A percentile compares a stretch with the other conserved stretches of the same genome.
Evolutionary conservation across 2,797 vertebrate species (phyloP).

Genomic region (Aplochiton taeniatus): DNA sequence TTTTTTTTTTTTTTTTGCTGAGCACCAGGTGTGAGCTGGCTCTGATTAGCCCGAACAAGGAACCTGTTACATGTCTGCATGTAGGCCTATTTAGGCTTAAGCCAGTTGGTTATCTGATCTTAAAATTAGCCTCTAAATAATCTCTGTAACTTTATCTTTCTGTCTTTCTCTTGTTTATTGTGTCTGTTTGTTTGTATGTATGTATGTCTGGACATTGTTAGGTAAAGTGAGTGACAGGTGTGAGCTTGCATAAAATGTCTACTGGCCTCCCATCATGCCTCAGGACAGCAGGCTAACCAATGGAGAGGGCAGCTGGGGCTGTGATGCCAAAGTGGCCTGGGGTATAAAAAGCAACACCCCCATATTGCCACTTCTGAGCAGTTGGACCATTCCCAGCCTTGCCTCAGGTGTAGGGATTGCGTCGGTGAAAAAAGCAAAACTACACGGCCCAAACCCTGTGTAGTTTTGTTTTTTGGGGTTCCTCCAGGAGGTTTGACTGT

Average conservation of each 20-base stretch:
- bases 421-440: slow-evolving; percentile 89
- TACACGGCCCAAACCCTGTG: slow-evolving; percentile 76
- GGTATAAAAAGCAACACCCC: slow-evolving; percentile 84
- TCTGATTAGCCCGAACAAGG: no score
- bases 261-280: slow-evolving; percentile 66
- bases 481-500: slow-evolving; percentile 84
- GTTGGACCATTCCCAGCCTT: slow-evolving; percentile 93
- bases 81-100: no score
- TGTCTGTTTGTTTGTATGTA: no score
- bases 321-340: slow-evolving; percentile 71
- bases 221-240: slow-evolving; percentile 75
- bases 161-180: neutral
- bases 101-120: no score
- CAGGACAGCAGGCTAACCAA: slow-evolving; percentile 69
- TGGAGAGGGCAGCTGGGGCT: slow-evolving; percentile 53
- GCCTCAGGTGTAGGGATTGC: slow-evolving; percentile 97
- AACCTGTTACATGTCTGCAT: neutral
- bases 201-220: slow-evolving; percentile 38
- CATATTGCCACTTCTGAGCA: slow-evolving; percentile 85
- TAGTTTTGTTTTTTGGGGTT: slow-evolving; percentile 90
- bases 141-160: neutral
- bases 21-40: no score
- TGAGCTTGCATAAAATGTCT: slow-evolving; percentile 71
- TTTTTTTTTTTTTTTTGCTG: no score
- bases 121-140: no score